Evolutionary conservation across 2,797 vertebrate genomes (phyloP), one percentile per base, ranked within the genome.

Genomic region (Pangasius larnaudii): DNA sequence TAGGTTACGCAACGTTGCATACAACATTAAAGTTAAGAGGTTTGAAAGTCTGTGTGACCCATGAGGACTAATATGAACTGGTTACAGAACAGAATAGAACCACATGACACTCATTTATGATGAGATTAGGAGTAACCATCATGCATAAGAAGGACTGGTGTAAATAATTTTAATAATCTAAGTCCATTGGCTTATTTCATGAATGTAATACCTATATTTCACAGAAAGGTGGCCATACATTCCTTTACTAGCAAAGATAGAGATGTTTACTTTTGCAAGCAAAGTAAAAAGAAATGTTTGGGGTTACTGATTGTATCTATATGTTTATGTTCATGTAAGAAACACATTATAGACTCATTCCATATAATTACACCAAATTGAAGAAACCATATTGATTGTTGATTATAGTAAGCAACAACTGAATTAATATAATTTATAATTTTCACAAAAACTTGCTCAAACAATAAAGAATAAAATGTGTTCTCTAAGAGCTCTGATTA

Each of bases 181-280:
- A 67, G 13, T 69, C 33, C 42, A 11, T 27, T 46, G 22, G 22
- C 42, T 27, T 53, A 11, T 51, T 77, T 30, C 6, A 51, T 18
- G n/a, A 78, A 78, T 78, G 49, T 53, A 78, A 78, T 78, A 78
- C 75, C 6, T 53, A 56, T 16, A 78, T 78, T 9, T 78, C 14
- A 56, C 16, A 19, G 49, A 33, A 56, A 78, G 74, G 19, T 78
- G 46, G 27, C 49, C 30, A n/a, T 78, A 16, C 0, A 77, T 14
- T 72, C 19, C 19, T 42, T 71, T 72, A 10, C 19, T 75, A 11
- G 24, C 10, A 5, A 13, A 75, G 24, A 49, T 7, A n/a, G 24
- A 75, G 22, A 16, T 39, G 22, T 19, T 71, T 39, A 7, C 33
- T 71, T 18, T 9, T 8, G 1, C 33, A 71, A 39, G 16, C 16